Conservation (phyloP, 2,888 invertebrate genomes). For the Andrena bicolor region DNA sequence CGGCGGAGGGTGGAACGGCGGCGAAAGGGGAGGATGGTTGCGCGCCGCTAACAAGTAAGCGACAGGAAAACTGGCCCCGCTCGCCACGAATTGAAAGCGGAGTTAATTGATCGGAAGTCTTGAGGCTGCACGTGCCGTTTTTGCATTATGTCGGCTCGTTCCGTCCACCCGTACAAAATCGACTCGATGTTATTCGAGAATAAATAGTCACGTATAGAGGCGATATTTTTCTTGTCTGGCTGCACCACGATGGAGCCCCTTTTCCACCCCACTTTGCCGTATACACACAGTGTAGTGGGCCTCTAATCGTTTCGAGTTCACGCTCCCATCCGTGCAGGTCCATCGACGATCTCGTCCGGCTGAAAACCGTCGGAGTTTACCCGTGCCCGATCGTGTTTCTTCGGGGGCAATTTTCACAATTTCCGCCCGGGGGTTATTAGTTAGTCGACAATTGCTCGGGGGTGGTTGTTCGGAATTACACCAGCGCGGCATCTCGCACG, state of each 20-base stretch:
- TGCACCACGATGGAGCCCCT: conserved; percentile 45
- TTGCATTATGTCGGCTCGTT: conserved; percentile 68
- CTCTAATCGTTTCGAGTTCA: conserved; percentile 37
- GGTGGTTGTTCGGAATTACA: conserved; percentile 27
- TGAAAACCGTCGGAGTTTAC: conserved; percentile 9
- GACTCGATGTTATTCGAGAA: conserved; percentile 62
- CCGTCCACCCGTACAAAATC: conserved; percentile 64
- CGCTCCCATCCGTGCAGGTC: conserved; percentile 10
- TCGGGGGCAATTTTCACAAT: conserved; percentile 39
- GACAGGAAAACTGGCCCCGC: conserved; percentile 61
- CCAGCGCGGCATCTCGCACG: conserved; percentile 16
- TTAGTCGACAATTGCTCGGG: conserved; percentile 24
- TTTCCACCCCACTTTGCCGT: conserved; percentile 6
- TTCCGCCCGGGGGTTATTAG: conserved; percentile 35
- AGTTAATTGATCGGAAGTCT: conserved; percentile 85
- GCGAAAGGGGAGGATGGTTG: conserved; percentile 34
- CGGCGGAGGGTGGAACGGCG: neutral
- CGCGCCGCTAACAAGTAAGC: conserved; percentile 69
- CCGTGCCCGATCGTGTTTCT: conserved; percentile 32
- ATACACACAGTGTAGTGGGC: neutral
- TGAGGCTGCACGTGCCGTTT: conserved; percentile 83
- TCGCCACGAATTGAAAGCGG: conserved; percentile 78
- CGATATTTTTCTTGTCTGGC: conserved; percentile 66
- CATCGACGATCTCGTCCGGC: neutral
- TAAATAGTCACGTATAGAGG: conserved; percentile 62